Conservation (phyloP, 2,113 vertebrate species). For the Taxidea taxus region DNA sequence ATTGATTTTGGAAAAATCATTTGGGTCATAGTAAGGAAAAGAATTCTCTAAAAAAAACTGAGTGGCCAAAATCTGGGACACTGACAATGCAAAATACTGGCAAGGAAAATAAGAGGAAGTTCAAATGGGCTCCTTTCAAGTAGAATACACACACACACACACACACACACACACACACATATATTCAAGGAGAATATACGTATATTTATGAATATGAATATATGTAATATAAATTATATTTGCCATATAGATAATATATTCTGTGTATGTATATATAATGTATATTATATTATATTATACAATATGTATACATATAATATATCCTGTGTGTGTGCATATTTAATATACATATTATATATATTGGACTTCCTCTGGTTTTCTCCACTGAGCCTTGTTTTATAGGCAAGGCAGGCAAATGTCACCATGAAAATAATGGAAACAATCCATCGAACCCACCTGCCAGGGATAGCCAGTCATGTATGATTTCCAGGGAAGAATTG, state of each 20-base stretch:
- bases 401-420: not conserved
- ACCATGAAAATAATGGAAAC: not conserved
- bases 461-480: not conserved
- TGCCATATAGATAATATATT: no score
- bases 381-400: not conserved
- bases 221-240: no score
- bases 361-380: not conserved
- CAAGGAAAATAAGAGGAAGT: not conserved
- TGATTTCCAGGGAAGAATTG: not conserved
- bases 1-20: not conserved
- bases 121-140: not conserved
- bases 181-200: not conserved
- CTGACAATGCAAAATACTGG: not conserved
- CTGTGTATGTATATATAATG: no score
- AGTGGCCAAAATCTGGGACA: not conserved
- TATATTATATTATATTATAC: no score
- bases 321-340: no score
- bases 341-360: not conserved
- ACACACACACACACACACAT: no score
- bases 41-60: not conserved
- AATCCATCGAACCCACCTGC: not conserved
- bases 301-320: no score
- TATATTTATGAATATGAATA: not conserved
- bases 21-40: not conserved
- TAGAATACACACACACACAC: not conserved